phyloP scores from a whole-genome alignment of 2,113 vertebrate genomes.

The Megaceryle maxima region DNA sequence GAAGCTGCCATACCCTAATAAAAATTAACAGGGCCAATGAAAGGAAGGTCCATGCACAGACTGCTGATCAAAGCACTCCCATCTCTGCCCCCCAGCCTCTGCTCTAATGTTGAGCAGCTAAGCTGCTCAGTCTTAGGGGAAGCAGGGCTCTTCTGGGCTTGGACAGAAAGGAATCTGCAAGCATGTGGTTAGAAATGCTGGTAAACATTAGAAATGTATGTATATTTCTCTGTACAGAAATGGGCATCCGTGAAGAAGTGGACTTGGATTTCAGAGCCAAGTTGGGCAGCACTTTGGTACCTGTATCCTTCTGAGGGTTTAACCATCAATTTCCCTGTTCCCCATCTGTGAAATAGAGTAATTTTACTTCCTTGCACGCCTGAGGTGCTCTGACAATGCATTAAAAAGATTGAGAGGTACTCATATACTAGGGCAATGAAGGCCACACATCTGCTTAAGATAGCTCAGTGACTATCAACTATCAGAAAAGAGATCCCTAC shows the following conservation, averaged over 20 bases:
- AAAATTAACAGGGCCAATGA: background rate
- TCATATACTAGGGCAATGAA: constrained; percentile 45
- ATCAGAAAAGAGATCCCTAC: background rate
- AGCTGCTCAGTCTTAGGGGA: background rate
- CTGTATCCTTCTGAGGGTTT: constrained; percentile 48
- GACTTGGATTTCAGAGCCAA: background rate
- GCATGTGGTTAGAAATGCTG: background rate
- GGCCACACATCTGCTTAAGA: constrained; percentile 51
- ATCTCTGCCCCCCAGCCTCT: background rate
- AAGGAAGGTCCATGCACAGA: background rate
- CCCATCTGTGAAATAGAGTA: constrained; percentile 62
- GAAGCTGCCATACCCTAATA: background rate
- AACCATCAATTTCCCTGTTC: constrained; percentile 56
- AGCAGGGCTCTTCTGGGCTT: background rate
- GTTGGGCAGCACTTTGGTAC: constrained; percentile 10
- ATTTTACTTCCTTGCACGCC: constrained; percentile 46
- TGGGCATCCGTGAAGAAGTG: background rate
- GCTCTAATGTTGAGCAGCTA: background rate
- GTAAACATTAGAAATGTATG: background rate
- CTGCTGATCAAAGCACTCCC: background rate
- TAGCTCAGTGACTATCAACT: constrained; percentile 23
- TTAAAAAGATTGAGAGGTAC: constrained; percentile 66
- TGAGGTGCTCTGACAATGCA: constrained; percentile 56
- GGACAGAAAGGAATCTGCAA: background rate
- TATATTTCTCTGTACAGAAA: background rate